Percentiles rank a stretch among this genome's conserved stretches.
Evolutionary conservation across 2,113 vertebrate genomes (phyloP).

Genomic region (Excalfactoria chinensis): DNA sequence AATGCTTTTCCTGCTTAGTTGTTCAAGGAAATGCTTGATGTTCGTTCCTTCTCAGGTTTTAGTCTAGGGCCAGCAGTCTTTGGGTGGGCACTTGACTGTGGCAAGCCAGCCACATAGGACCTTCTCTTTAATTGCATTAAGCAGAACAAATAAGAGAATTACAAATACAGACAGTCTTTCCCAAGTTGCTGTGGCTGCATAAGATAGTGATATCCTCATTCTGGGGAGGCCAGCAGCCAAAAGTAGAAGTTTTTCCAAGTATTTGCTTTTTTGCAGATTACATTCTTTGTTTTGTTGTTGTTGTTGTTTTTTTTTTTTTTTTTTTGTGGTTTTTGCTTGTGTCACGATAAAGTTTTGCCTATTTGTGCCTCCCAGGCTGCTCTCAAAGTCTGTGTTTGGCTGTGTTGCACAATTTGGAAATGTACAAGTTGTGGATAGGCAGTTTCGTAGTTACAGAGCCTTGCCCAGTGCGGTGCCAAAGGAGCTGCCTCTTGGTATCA

Average conservation of each 20-base stretch:
- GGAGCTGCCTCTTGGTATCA: neutral
- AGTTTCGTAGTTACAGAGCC: neutral
- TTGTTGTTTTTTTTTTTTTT: too few species aligned
- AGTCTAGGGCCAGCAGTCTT: neutral
- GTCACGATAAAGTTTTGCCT: neutral
- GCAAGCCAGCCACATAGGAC: neutral
- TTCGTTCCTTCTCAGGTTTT: neutral
- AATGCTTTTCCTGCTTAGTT: neutral
- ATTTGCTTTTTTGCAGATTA: neutral
- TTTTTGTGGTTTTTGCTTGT: neutral
- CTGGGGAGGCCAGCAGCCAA: neutral
- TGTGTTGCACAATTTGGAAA: neutral
- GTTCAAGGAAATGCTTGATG: neutral
- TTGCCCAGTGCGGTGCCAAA: rapidly evolving
- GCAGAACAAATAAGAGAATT: neutral
- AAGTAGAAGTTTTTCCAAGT: neutral
- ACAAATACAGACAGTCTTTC: neutral
- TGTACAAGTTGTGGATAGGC: neutral
- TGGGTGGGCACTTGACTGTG: neutral
- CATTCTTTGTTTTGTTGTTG: neutral
- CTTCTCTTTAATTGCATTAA: neutral
- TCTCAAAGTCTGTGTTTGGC: neutral
- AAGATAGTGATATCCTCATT: rapidly evolving
- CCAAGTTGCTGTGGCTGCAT: conserved; percentile 13
- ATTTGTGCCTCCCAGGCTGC: neutral